A percentile compares a stretch with the other conserved stretches of the same genome.
These are phyloP conservation scores for Potamilus streckersoni DNA, from an alignment of 1,140 invertebrate genomes.

Conservation along the genomic window DNA sequence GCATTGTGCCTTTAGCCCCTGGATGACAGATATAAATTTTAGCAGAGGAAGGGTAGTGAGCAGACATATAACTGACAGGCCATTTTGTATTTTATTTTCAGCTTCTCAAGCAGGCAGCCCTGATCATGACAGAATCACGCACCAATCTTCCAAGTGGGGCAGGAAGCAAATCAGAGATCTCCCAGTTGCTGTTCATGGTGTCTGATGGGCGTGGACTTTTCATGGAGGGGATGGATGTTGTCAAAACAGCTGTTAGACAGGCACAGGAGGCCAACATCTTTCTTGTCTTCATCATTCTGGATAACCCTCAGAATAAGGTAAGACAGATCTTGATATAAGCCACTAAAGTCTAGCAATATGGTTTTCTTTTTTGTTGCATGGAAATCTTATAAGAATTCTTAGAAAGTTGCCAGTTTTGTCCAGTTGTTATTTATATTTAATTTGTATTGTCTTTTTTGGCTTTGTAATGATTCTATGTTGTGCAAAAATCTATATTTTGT, in stretches of 20 bases:
- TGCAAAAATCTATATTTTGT: too few species aligned
- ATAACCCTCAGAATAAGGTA: conserved; percentile 92
- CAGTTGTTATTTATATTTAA: too few species aligned
- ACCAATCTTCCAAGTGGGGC: conserved; percentile 42
- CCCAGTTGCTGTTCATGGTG: conserved; percentile 90
- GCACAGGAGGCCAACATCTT: conserved; percentile 88
- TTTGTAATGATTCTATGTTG: too few species aligned
- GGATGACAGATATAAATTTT: too few species aligned
- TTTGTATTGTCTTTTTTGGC: too few species aligned
- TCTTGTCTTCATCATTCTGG: conserved; percentile 94
- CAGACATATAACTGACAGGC: too few species aligned
- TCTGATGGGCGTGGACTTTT: conserved; percentile 92
- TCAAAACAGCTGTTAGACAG: conserved; percentile 82
- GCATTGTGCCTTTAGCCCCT: too few species aligned
- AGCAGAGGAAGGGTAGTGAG: too few species aligned
- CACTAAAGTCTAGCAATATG: too few species aligned
- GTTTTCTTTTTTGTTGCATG: too few species aligned
- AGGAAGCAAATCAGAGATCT: conserved; percentile 49
- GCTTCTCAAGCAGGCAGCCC: conserved; percentile 81
- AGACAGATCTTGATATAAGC: conserved; percentile 28
- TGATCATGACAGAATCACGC: conserved; percentile 56
- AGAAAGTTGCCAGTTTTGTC: too few species aligned
- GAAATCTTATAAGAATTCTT: too few species aligned
- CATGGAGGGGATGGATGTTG: conserved; percentile 84
- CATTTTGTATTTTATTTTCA: conserved; percentile 67